Conservation (phyloP, 2,113 vertebrate genomes). For the Calyptomena viridis region DNA sequence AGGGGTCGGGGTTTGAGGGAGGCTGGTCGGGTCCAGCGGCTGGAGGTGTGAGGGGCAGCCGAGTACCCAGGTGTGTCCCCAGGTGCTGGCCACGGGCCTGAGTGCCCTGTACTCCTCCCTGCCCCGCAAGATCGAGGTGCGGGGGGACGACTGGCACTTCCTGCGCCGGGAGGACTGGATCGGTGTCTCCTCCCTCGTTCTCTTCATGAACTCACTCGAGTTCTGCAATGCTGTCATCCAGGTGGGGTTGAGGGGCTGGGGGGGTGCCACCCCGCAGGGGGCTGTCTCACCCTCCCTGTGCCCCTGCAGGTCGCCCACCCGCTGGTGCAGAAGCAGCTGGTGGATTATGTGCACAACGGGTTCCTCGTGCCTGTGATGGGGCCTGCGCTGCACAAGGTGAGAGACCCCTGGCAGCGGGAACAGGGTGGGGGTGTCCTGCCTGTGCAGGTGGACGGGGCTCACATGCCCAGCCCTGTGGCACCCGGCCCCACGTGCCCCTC, state of each 20-base stretch:
- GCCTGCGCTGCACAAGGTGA: slow-evolving; percentile 94
- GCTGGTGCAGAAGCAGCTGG: slow-evolving; percentile 89
- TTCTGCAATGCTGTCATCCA: slow-evolving; percentile 97
- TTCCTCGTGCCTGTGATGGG: slow-evolving; percentile 96
- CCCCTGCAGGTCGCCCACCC: slow-evolving; percentile 84
- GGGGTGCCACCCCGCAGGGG: accelerated
- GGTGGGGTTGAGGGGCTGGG: slow-evolving; percentile 36
- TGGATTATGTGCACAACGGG: slow-evolving; percentile 95
- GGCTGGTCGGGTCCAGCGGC: neutral
- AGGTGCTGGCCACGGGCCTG: slow-evolving; percentile 95
- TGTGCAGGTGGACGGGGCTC: accelerated
- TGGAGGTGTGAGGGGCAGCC: neutral
- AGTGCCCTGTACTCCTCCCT: slow-evolving; percentile 96
- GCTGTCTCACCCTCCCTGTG: neutral
- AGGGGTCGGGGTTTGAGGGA: neutral
- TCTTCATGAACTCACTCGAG: slow-evolving; percentile 97
- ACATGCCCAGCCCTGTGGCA: accelerated
- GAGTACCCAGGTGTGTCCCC: neutral
- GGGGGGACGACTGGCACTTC: slow-evolving; percentile 94
- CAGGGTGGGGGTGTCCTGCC: neutral
- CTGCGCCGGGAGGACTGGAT: slow-evolving; percentile 93
- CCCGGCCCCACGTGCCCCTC: neutral
- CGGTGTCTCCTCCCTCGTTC: slow-evolving; percentile 86
- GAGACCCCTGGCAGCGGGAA: neutral
- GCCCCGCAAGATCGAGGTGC: slow-evolving; percentile 93